Conservation (phyloP, 2,797 vertebrate genomes). For the Protonibea diacanthus region DNA sequence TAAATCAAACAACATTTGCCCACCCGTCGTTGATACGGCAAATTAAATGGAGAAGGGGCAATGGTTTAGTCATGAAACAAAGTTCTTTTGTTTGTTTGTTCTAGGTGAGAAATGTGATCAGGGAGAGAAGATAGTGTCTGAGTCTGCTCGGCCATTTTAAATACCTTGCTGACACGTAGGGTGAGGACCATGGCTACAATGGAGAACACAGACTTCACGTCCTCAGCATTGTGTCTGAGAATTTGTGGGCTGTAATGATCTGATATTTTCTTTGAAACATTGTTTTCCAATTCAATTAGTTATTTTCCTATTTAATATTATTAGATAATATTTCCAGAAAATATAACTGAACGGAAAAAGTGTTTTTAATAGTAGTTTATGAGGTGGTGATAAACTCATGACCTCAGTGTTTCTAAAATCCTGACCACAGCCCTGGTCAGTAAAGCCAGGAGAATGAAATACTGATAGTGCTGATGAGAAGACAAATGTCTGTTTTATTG, state of each 20-base stretch:
- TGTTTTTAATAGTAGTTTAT: not conserved
- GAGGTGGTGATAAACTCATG: not conserved
- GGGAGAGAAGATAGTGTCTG: not conserved
- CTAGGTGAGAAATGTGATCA: conserved; percentile 25
- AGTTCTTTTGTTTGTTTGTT: conserved; percentile 21
- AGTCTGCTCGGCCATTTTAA: not conserved
- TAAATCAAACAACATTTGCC: conserved; percentile 41
- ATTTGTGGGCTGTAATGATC: not conserved
- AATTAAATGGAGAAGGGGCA: conserved; percentile 7
- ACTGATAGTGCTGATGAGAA: not conserved
- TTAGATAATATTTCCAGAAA: not conserved
- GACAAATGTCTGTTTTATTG: not conserved
- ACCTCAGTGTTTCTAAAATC: not conserved
- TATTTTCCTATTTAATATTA: too few species aligned
- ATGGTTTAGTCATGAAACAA: conserved; percentile 9
- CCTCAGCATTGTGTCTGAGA: not conserved
- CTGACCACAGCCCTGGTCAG: not conserved
- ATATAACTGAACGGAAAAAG: not conserved
- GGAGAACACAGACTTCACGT: not conserved
- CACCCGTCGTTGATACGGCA: not conserved
- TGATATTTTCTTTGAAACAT: not conserved
- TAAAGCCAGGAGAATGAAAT: not conserved
- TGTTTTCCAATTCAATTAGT: too few species aligned
- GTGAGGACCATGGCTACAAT: not conserved
- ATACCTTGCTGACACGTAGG: not conserved